Evolutionary conservation across 2,113 vertebrate species (phyloP).

Genomic region (Phaetusa simplex): DNA sequence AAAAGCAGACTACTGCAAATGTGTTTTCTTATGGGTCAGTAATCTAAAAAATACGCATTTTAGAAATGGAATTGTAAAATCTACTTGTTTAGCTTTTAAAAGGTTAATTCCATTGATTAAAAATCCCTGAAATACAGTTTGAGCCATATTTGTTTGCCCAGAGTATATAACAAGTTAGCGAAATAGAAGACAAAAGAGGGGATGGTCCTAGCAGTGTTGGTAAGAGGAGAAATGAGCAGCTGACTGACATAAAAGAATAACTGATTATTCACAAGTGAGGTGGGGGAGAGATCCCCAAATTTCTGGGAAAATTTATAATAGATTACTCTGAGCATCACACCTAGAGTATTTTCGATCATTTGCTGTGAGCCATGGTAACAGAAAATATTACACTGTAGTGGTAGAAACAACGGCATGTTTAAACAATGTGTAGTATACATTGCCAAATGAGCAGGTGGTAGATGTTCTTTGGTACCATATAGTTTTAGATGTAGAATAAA

Average conservation of each 20-base stretch:
- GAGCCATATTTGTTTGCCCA: neutral
- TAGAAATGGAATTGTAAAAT: neutral
- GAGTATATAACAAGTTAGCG: neutral
- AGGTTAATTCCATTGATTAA: neutral
- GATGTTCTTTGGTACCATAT: neutral
- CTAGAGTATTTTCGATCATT: neutral
- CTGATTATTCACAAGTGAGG: neutral
- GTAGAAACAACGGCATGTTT: neutral
- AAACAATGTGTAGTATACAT: neutral
- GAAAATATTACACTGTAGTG: neutral
- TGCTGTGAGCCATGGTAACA: neutral
- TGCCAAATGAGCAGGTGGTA: conserved; percentile 1
- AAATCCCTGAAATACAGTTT: neutral
- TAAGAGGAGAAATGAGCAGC: neutral
- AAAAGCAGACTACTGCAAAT: neutral
- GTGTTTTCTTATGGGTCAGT: accelerated
- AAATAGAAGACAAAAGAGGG: neutral
- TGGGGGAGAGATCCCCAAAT: neutral
- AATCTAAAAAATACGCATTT: neutral
- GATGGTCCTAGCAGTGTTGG: neutral
- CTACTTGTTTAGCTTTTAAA: neutral
- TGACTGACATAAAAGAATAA: neutral
- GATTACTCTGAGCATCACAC: neutral
- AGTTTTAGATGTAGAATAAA: neutral
- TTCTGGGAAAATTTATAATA: neutral